These are phyloP conservation scores for Todus mexicanus DNA, from an alignment of 2,797 vertebrate genomes.

Conservation along the genomic window DNA sequence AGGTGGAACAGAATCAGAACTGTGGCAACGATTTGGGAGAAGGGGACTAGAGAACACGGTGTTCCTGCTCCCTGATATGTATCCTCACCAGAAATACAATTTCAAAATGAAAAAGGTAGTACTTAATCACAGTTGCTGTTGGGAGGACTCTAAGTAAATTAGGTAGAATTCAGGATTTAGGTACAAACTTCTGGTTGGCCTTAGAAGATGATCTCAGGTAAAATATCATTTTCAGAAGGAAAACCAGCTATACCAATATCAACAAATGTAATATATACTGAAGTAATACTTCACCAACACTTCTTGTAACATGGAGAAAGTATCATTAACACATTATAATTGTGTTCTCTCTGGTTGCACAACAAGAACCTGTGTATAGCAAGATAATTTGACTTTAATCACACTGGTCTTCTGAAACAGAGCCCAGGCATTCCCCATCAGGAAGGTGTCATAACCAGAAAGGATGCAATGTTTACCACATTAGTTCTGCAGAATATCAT, in stretches of 20 bases:
- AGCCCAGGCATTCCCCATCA: not conserved
- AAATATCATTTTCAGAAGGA: not conserved
- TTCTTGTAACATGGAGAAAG: not conserved
- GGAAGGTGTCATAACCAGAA: not conserved
- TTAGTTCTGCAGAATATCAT: not conserved
- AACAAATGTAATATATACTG: not conserved
- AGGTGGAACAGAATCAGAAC: not conserved
- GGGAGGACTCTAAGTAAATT: not conserved
- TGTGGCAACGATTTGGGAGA: not conserved
- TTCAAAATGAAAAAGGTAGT: not conserved
- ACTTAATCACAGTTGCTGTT: not conserved
- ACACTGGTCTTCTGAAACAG: not conserved
- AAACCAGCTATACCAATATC: not conserved
- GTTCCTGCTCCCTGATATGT: not conserved
- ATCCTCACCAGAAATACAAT: not conserved
- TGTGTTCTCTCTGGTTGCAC: not conserved
- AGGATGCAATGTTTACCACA: not conserved
- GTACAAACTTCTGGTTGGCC: not conserved
- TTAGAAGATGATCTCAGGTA: not conserved
- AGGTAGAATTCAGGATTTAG: not conserved
- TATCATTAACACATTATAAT: not conserved
- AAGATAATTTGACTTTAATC: not conserved
- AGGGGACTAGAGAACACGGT: not conserved
- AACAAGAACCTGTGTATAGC: not conserved
- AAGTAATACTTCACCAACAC: not conserved